These are phyloP conservation scores for Drosophila neocordata DNA, from an alignment of 1,140 invertebrate species.

Conservation along the genomic window DNA sequence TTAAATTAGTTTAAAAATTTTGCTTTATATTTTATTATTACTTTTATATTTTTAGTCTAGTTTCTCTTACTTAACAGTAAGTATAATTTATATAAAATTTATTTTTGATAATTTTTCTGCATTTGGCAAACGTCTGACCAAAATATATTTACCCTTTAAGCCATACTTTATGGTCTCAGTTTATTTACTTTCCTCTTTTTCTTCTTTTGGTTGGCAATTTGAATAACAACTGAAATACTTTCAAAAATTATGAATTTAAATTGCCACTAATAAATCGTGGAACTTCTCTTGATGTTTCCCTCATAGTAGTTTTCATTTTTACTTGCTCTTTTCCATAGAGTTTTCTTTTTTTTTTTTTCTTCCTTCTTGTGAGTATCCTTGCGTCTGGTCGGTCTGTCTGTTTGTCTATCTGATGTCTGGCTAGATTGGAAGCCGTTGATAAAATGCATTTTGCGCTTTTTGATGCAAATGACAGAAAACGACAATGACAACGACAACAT, in stretches of 20 bases:
- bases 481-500: constrained; percentile 37
- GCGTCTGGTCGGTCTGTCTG: constrained; percentile 12
- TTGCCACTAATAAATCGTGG: constrained; percentile 67
- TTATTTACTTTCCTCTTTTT: too few relatives aligned
- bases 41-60: too few relatives aligned
- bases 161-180: too few relatives aligned
- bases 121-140: not conserved
- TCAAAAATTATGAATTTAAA: constrained; percentile 77
- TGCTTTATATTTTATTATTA: too few relatives aligned
- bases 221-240: constrained; percentile 43
- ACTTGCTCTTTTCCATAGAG: too few relatives aligned
- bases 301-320: constrained; percentile 26
- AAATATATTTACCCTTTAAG: not conserved
- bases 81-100: constrained; percentile 11
- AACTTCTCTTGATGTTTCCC: not conserved
- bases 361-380: constrained; percentile 19
- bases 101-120: not conserved
- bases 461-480: constrained; percentile 53
- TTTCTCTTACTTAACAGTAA: not conserved
- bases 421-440: constrained; percentile 64
- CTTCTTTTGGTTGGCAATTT: constrained; percentile 43
- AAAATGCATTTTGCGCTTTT: constrained; percentile 63
- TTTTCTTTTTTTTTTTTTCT: constrained; percentile 39
- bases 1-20: too few relatives aligned
- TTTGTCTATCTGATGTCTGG: constrained; percentile 33